Conservation (phyloP, 2,888 invertebrate genomes). For the Acrobeloides nanus region DNA sequence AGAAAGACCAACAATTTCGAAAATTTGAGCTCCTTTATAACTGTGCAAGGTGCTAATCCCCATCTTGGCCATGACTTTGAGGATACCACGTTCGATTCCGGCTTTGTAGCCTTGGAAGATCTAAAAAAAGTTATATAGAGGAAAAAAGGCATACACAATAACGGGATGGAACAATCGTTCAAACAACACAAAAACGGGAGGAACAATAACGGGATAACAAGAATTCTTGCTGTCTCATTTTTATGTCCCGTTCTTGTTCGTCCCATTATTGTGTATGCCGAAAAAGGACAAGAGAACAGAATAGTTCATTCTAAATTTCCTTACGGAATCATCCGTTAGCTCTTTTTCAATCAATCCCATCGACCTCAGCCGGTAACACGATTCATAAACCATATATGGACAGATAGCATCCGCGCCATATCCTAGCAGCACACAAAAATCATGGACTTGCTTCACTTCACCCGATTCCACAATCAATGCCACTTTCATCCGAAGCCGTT, state of each 20-base stretch:
- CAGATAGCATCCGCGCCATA: slow-evolving; percentile 94
- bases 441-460: slow-evolving; percentile 82
- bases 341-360: slow-evolving; percentile 76
- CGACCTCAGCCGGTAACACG: slow-evolving; percentile 75
- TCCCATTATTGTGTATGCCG: no score
- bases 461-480: slow-evolving; percentile 89
- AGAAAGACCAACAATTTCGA: slow-evolving; percentile 90
- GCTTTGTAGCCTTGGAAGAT: slow-evolving; percentile 70
- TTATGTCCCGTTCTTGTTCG: no score
- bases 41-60: slow-evolving; percentile 75
- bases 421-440: slow-evolving; percentile 85
- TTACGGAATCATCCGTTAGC: slow-evolving; percentile 55
- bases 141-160: not conserved
- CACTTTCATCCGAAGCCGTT: slow-evolving; percentile 81
- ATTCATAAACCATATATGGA: slow-evolving; percentile 76
- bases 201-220: no score
- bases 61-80: slow-evolving; percentile 98
- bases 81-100: slow-evolving; percentile 81
- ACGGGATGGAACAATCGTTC: no score
- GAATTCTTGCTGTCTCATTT: no score
- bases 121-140: slow-evolving; percentile 17
- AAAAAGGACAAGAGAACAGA: no score
- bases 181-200: no score
- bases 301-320: no score
- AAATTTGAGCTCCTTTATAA: slow-evolving; percentile 81